Evolutionary conservation across 1,140 invertebrate genomes (phyloP).

Genomic region (Hylaeus volcanicus): DNA sequence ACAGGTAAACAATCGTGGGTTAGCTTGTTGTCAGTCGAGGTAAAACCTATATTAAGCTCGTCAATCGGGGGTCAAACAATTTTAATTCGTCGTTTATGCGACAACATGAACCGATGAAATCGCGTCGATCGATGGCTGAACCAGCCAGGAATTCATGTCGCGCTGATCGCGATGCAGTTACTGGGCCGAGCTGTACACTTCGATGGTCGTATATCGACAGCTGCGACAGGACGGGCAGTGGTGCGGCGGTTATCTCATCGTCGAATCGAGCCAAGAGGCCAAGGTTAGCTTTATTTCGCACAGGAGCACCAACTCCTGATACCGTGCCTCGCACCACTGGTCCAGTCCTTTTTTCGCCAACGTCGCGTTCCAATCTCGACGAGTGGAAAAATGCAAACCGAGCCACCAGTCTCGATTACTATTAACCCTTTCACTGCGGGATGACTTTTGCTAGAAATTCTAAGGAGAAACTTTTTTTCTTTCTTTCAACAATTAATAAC

Average conservation of each 20-base stretch:
- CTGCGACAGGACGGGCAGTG: slow-evolving; percentile 21
- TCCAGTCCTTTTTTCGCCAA: slow-evolving; percentile 8
- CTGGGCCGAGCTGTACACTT: not conserved
- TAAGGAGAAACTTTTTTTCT: no score
- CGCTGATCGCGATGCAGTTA: not conserved
- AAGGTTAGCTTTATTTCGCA: slow-evolving; percentile 58
- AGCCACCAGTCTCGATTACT: not conserved
- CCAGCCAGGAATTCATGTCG: not conserved
- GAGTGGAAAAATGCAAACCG: slow-evolving; percentile 23
- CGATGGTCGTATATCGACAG: slow-evolving; percentile 33
- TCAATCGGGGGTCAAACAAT: not conserved
- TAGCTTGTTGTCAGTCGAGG: no score
- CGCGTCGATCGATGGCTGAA: not conserved
- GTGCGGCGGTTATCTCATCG: slow-evolving; percentile 29
- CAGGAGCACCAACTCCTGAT: slow-evolving; percentile 9
- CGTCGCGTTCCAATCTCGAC: not conserved
- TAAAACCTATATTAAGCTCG: not conserved
- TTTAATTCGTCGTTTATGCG: slow-evolving; percentile 27
- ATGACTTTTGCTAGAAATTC: no score
- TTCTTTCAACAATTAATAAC: no score
- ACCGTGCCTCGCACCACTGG: slow-evolving; percentile 27
- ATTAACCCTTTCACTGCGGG: not conserved
- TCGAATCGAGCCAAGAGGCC: slow-evolving; percentile 52
- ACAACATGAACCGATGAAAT: slow-evolving; percentile 13
- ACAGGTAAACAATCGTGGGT: no score